Conservation (phyloP, 2,113 vertebrate genomes). For the Microcebus tavaratra region DNA sequence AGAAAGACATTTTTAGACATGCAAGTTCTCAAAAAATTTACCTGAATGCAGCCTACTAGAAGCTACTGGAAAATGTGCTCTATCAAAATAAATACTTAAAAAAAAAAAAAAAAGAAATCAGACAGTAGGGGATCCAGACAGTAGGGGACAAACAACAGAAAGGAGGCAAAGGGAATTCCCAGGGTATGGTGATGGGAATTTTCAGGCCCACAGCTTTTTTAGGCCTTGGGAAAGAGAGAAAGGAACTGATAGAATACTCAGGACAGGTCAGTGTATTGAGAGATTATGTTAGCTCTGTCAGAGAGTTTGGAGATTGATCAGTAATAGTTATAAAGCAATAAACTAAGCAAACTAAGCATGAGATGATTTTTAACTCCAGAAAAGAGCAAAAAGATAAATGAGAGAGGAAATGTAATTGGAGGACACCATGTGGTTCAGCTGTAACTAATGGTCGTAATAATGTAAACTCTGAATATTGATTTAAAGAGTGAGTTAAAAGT, state of each 20-base stretch:
- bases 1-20: neutral
- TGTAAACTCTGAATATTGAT: neutral
- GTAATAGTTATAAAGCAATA: neutral
- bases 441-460: neutral
- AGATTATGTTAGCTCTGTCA: neutral
- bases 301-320: neutral
- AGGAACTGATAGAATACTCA: neutral
- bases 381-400: neutral
- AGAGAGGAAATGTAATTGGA: neutral
- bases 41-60: neutral
- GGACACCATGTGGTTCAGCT: neutral
- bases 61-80: neutral
- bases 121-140: neutral
- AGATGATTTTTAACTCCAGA: neutral
- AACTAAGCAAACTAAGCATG: neutral
- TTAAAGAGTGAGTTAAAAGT: neutral
- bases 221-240: no score
- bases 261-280: neutral
- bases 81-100: neutral
- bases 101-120: neutral
- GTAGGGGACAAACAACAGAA: neutral
- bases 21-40: neutral
- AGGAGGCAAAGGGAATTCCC: neutral
- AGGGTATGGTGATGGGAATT: neutral
- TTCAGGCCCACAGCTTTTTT: neutral